These are phyloP conservation scores for Aphelinus certus DNA, from an alignment of 1,140 invertebrate genomes.

Conservation along the genomic window DNA sequence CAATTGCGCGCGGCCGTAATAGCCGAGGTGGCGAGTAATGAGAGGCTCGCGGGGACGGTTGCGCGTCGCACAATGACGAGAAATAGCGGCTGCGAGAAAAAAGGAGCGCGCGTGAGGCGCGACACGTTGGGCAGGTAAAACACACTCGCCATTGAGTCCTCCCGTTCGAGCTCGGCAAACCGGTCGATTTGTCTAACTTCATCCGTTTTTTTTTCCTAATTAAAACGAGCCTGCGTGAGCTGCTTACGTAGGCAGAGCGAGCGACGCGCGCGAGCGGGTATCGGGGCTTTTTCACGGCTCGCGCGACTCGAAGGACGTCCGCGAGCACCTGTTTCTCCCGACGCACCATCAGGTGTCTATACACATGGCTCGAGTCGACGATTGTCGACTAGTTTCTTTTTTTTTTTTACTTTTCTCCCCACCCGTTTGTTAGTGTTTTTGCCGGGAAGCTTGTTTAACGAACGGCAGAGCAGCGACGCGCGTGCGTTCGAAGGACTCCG, in stretches of 20 bases:
- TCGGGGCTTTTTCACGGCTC: no score
- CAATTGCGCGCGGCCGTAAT: no score
- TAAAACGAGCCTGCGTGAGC: conserved; percentile 5
- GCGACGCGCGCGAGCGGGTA: not conserved
- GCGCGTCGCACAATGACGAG: no score
- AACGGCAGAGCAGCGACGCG: no score
- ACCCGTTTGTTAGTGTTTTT: no score
- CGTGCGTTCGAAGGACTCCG: no score
- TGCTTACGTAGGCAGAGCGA: not conserved
- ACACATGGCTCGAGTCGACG: no score
- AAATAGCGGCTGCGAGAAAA: no score
- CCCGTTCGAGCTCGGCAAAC: conserved; percentile 24
- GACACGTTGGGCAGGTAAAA: not conserved
- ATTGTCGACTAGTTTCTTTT: no score
- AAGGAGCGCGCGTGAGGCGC: conserved; percentile 1
- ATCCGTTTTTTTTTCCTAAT: conserved; percentile 29
- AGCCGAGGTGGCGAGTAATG: conserved; percentile 7
- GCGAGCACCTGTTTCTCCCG: conserved; percentile 3
- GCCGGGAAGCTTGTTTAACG: no score
- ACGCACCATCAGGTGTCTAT: no score
- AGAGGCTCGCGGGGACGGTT: not conserved
- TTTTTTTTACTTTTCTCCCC: no score
- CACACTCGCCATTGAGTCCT: conserved; percentile 34
- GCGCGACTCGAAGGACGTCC: conserved; percentile 1
- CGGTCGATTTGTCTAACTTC: conserved; percentile 32